Evolutionary conservation across 2,113 vertebrate species (phyloP), one percentile per base, ranked within the genome.

Genomic region (Aldabrachelys gigantea): DNA sequence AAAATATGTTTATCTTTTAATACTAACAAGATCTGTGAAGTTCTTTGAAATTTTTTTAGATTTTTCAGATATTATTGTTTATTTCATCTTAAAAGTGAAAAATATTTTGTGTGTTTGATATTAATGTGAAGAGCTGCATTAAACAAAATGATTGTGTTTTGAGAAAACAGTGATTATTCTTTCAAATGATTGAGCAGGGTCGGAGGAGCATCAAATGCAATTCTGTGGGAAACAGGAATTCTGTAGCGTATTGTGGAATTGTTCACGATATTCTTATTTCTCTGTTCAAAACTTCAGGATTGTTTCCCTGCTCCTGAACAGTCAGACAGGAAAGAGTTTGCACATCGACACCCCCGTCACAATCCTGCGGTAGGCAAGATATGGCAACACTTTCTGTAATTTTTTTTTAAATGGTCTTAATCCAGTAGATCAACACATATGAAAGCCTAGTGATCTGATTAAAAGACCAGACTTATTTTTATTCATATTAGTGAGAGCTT

Each of bases 151-250:
- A 49, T 41, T 52, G 3, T 1, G 50, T 59, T 80, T 47, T 50
- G 13, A 91, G 4, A 52, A 94, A 90, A 85, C 0, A 80, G 11
- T 50, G 75, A 44, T 81, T 88, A 44, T 27, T 38, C 50, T 93
- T 96, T 85, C 4, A 90, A 75, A 12, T 31, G 3, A 1, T 47
- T 89, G 29, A 85, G 38, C 29, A 79, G 22, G 87, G 5, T 59
- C 78, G 22, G 6, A 89, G 85, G 14, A 35, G 49, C 3, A 89
- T 93, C 1, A 57, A 17, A 3, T 62, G 25, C 5, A 82, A 44
- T 69, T 89, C 27, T 78, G 21, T 78, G 84, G 81, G 80, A 92
- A 78, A 38, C 49, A 13, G 31, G 75, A 92, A 94, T 27, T 10
- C 7, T n/a, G 5, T 50, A 19, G 1, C 65, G 86, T 87, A 11